Percentiles rank a stretch among this genome's conserved stretches.
Conservation (phyloP, 1,140 invertebrate genomes). For the Papilio aristodemus region DNA sequence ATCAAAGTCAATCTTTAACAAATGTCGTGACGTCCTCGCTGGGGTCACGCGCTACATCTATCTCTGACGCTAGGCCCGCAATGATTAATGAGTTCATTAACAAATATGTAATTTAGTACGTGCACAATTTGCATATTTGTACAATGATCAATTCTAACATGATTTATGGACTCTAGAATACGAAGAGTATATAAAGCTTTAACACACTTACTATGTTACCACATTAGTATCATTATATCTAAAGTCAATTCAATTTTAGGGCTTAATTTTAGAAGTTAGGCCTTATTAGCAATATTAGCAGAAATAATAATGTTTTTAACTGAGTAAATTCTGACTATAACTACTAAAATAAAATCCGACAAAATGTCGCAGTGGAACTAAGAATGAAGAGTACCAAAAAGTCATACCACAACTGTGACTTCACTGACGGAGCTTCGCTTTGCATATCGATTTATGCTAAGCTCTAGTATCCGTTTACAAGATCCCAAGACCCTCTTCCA, state of each 20-base stretch:
- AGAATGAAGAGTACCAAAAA: background rate
- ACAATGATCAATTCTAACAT: background rate
- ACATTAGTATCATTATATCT: too few relatives aligned
- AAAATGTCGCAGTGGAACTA: too few relatives aligned
- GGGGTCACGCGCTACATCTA: background rate
- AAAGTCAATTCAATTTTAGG: too few relatives aligned
- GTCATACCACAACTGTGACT: background rate
- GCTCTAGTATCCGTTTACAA: background rate
- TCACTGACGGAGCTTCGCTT: background rate
- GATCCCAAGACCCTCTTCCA: background rate
- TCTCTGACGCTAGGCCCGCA: background rate
- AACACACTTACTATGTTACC: too few relatives aligned
- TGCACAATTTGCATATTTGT: conserved; percentile 5
- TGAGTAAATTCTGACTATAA: too few relatives aligned
- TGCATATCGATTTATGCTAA: conserved; percentile 12
- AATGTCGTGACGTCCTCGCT: background rate
- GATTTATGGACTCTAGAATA: background rate
- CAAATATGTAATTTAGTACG: conserved; percentile 18
- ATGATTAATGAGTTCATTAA: conserved; percentile 15
- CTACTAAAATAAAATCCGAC: too few relatives aligned
- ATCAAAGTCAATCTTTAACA: background rate
- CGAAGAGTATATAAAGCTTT: background rate
- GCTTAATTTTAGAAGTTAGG: too few relatives aligned
- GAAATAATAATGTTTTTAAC: too few relatives aligned
- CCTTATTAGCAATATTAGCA: too few relatives aligned